Evolutionary conservation across 1,140 invertebrate genomes (phyloP), one percentile per base, ranked within the genome.

Genomic region (Microvelia longipes): DNA sequence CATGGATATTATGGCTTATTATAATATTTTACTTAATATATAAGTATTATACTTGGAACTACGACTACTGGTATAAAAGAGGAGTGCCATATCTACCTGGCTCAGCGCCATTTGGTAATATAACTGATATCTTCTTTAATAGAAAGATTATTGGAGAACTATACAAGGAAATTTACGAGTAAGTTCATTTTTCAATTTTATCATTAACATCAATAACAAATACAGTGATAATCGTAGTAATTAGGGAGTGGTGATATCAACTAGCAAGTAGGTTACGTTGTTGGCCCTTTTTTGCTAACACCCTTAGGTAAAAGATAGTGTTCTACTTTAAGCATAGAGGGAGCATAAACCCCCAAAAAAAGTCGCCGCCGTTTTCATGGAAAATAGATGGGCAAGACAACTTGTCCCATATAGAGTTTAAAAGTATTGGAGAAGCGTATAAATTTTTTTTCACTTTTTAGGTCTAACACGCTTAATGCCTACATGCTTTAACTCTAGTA

Each of bases 61-160:
- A 74, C 65, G 73, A 75, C 29, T 80, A 83, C 70, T 85, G 83
- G 83, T 68, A 76, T 29, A 74, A 78, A 1, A 75, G 74, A 70
- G 78, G 79, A 2, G 77, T 85, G 0, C 78, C 79, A 66, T 77
- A 77, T 29, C 69, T 77, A 1, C 75, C 74, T 13, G 80, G 81
- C 0, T n/a, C 67, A 15, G 73, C 77, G 2, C 27, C 79, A 1
- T 69, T 80, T 30, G 80, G 80, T 24, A 79, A 78, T 71, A 71
- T 80, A 13, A 27, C 19, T 2, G 69, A 67, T 13, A 29, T 77
- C 1, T 73, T 75, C 19, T 35, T 70, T 2, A 27, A 50, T 50
- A 72, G 68, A 67, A 74, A 69, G 25, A 29, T 70, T 11, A 50
- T 77, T 2, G 71, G 71, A 13, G 69, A 73, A 35, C 65, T 60